These are phyloP conservation scores for Mixornis gularis DNA, from an alignment of 2,113 vertebrate species.

Conservation along the genomic window DNA sequence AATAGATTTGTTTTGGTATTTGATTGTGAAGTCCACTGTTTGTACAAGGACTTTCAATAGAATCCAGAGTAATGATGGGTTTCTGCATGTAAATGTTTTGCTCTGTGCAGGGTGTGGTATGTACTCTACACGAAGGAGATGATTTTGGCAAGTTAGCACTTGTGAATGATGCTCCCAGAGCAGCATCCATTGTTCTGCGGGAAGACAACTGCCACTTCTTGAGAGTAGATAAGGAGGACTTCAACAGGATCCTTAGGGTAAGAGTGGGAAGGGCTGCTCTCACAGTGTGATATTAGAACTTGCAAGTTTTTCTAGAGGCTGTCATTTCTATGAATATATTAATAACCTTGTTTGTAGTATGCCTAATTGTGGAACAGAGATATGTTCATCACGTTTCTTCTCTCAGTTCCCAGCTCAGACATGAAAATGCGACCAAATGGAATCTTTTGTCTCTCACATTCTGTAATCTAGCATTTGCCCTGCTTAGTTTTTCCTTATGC, in stretches of 20 bases:
- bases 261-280: slow-evolving; percentile 19
- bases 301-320: neutral
- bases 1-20: slow-evolving; percentile 55
- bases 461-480: neutral
- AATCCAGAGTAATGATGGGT: slow-evolving; percentile 49
- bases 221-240: slow-evolving; percentile 97
- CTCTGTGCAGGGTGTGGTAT: slow-evolving; percentile 90
- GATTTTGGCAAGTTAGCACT: slow-evolving; percentile 98
- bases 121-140: slow-evolving; percentile 93
- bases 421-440: neutral
- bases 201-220: slow-evolving; percentile 98
- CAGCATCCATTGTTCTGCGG: slow-evolving; percentile 92
- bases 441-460: neutral
- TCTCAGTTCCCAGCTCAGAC: neutral
- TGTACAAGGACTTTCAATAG: slow-evolving; percentile 47
- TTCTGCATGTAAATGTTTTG: slow-evolving; percentile 46
- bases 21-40: slow-evolving; percentile 56
- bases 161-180: slow-evolving; percentile 94
- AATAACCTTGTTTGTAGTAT: neutral
- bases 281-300: neutral
- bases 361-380: neutral
- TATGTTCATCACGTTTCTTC: neutral
- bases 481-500: neutral
- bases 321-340: neutral
- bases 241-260: slow-evolving; percentile 94